Base-by-base conservation (phyloP, 2,797 vertebrate genomes). In the Acrocephalus scirpaceus region DNA sequence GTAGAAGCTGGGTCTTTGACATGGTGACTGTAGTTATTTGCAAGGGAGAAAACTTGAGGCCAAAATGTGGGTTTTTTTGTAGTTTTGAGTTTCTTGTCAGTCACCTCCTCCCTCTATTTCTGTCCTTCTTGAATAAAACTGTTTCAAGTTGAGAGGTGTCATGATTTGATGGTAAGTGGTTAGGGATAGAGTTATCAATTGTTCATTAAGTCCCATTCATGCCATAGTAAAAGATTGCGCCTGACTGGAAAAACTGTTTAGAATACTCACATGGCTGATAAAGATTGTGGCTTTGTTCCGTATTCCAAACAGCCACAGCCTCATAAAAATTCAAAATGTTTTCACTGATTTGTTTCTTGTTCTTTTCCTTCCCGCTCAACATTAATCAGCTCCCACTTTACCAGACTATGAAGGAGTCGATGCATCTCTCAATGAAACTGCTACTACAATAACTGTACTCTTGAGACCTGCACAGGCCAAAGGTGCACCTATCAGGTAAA, bases 401-500 rank as follows among this genome's bases (percentile, higher is more conserved):
- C 99, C 99, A 11, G 99, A 99, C 95, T 99, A 99, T 7, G 99
- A 99, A 88, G 99, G 99, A 25, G 96, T 99, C 0, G 99, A 99
- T 96, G 99, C 99, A 2, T 99, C 98, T 94, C 98, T 99, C 93
- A 99, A 99, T 95, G 99, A 99, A 98, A 99, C 99, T 3, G 99
- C 99, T 61, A 99, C 99, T 79, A 99, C 99, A 50, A 99, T 99
- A 97, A 99, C 99, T 27, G 99, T 99, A 7, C 98, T 99, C 81
- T 97, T 99, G 83, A 99, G 99, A 98, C 99, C 99, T 5, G 99
- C 99, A 16, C 99, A 99, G 95, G 99, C 99, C 73, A 99, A 99
- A 96, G 99, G 99, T 90, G 99, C 99, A 77, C 99, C 99, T 22
- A 99, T 99, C 98, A 99, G 99, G 99, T 99, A 98, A 97, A 96